These are phyloP conservation scores for Hyposmocoma kahamanoa DNA, from an alignment of 1,140 invertebrate species.

Conservation along the genomic window DNA sequence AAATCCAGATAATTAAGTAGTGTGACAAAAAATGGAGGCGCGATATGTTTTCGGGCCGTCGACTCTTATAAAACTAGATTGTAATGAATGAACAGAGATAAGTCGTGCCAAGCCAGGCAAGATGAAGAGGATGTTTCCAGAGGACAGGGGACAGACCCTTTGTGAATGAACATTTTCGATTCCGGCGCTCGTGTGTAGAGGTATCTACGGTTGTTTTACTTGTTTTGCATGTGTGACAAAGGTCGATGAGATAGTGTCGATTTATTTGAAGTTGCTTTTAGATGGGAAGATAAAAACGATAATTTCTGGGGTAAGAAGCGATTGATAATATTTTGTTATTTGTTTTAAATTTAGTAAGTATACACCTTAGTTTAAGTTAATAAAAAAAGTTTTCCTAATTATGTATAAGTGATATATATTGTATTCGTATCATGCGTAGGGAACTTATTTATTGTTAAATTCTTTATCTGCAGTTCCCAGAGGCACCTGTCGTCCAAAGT, in stretches of 20 bases:
- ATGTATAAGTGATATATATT: too few species aligned
- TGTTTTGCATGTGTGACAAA: conserved; percentile 28
- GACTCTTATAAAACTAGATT: conserved; percentile 66
- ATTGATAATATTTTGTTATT: too few species aligned
- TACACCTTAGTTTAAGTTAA: too few species aligned
- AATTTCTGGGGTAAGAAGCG: too few species aligned
- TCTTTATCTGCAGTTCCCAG: too few species aligned
- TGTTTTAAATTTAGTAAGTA: too few species aligned
- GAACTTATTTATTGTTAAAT: too few species aligned
- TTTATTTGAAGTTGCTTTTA: too few species aligned
- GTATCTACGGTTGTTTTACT: conserved; percentile 7
- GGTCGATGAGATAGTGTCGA: too few species aligned
- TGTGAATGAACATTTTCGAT: conserved; percentile 34
- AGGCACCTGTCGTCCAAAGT: background rate
- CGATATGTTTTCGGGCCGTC: conserved; percentile 64
- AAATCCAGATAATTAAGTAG: conserved; percentile 70
- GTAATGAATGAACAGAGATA: conserved; percentile 71
- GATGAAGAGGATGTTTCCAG: conserved; percentile 45
- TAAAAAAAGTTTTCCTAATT: too few species aligned
- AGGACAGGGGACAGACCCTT: conserved; percentile 36
- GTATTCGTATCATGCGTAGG: too few species aligned
- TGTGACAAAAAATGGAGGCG: conserved; percentile 70
- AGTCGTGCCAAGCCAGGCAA: conserved; percentile 20
- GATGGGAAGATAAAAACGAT: too few species aligned
- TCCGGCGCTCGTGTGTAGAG: background rate